Base-by-base conservation (phyloP, 1,140 invertebrate genomes). In the Harpegnathos saltator region DNA sequence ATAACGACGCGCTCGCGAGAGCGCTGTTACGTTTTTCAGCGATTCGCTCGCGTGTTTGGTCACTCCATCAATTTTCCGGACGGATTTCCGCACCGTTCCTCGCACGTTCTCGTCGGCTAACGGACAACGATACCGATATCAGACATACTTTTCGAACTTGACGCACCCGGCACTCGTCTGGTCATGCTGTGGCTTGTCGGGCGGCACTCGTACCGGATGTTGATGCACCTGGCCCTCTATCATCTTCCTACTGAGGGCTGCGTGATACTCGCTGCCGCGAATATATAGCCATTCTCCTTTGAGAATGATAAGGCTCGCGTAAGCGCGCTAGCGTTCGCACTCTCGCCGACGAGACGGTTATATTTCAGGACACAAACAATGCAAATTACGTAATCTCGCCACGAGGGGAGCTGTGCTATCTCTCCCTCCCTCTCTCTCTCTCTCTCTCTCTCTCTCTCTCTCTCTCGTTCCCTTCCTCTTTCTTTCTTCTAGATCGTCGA, bases 241-340 rank as follows among this genome's bases (percentile, higher is more conserved):
- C 92, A 92, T 92, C 85, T 92, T 91, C 85, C 89, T 86, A 92
- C 91, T 92, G 90, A 89, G 81, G 74, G 69, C 69, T 75, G 68
- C 63, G 74, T 84, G 83, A 86, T 38, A 68, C 68, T 87, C 58
- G 85, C 68, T 73, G 69, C 77, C 81, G 83, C 74, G 44, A 84
- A 87, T 86, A 84, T 87, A 85, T 83, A 82, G 59, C 82, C 86
- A 90, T 90, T 89, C 83, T 90, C 71, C 84, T 89, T 90, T 83
- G 59, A 88, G 83, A 88, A 86, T 86, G 89, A 90, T 90, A 90
- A 90, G 86, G 73, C 61, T 88, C 62, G 77, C 78, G 66, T 84
- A 73, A 84, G 80, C 80, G 75, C 38, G 38, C 38, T 44, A 44
- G 38, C 38, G 38, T 66, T 84, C 83, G 61, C 52, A 11, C 38